Conservation (phyloP, 2,113 vertebrate genomes). For the Carassius auratus region DNA sequence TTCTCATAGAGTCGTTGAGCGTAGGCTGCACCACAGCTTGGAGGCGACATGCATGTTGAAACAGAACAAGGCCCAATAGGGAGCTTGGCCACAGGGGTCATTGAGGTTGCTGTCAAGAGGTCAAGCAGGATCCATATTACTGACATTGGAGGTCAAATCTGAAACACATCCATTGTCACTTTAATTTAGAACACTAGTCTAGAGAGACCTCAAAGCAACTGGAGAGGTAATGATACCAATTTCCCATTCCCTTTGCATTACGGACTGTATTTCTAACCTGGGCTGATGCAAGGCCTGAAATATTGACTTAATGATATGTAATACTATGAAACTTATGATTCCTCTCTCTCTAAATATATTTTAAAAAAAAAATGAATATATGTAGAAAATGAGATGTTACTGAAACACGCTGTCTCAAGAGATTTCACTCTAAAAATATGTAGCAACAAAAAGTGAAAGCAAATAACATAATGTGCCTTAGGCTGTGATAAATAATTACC, state of each 20-base stretch:
- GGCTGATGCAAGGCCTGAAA: constrained; percentile 54
- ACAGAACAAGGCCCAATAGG: constrained; percentile 39
- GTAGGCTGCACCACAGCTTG: constrained; percentile 53
- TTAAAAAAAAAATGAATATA: background rate
- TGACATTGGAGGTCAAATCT: constrained; percentile 44
- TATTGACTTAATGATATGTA: constrained; percentile 41
- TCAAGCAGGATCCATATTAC: constrained; percentile 41
- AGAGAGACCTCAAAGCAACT: background rate
- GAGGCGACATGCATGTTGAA: constrained; percentile 41
- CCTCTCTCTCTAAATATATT: too few relatives aligned
- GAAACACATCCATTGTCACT: constrained; percentile 47
- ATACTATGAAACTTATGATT: background rate
- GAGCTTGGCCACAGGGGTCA: constrained; percentile 38
- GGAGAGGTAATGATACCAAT: constrained; percentile 16
- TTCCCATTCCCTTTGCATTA: background rate
- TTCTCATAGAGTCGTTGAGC: background rate
- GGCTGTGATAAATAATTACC: constrained; percentile 75
- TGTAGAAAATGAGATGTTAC: background rate
- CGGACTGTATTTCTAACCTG: constrained; percentile 41
- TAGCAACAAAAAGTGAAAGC: constrained; percentile 1
- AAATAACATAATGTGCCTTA: constrained; percentile 52
- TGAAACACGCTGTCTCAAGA: background rate
- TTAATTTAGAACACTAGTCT: constrained; percentile 34
- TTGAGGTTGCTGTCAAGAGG: constrained; percentile 34
- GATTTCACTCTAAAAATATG: constrained; percentile 9